Evolutionary conservation across 1,140 invertebrate species (phyloP).

Genomic region (Drosophila kepulauana): DNA sequence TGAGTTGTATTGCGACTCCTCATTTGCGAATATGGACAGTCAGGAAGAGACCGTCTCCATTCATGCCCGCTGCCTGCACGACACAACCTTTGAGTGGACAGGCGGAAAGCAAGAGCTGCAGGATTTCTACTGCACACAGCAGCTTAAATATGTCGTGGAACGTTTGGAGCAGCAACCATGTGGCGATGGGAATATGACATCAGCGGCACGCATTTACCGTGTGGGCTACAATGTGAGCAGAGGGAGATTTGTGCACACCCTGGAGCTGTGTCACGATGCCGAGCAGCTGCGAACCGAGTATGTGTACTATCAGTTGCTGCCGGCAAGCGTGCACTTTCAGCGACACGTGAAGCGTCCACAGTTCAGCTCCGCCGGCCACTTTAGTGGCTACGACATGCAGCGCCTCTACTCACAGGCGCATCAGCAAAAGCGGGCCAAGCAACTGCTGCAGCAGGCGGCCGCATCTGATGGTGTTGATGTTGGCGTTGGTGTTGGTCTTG

Average conservation of each 20-base stretch:
- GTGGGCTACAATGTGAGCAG: slow-evolving; percentile 65
- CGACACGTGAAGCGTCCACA: slow-evolving; percentile 60
- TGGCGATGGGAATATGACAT: slow-evolving; percentile 11
- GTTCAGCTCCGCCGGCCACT: slow-evolving; percentile 68
- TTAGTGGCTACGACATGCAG: slow-evolving; percentile 60
- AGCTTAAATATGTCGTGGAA: slow-evolving; percentile 56
- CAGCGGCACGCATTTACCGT: slow-evolving; percentile 57
- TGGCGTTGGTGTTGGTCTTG: neutral
- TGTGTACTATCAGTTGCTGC: slow-evolving; percentile 49
- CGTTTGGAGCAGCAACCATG: slow-evolving; percentile 44
- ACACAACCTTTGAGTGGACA: slow-evolving; percentile 56
- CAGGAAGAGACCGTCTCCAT: slow-evolving; percentile 21
- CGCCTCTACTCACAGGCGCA: slow-evolving; percentile 58
- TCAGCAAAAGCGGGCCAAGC: slow-evolving; percentile 45
- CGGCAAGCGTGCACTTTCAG: slow-evolving; percentile 68
- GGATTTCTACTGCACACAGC: slow-evolving; percentile 58
- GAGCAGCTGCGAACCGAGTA: slow-evolving; percentile 62
- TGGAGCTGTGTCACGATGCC: slow-evolving; percentile 70
- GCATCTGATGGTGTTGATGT: neutral
- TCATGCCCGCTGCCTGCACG: slow-evolving; percentile 58
- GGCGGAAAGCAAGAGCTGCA: slow-evolving; percentile 53
- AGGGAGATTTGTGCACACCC: slow-evolving; percentile 67
- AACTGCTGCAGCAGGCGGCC: slow-evolving; percentile 22
- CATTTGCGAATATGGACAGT: slow-evolving; percentile 46
- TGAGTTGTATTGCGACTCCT: slow-evolving; percentile 60